Conservation (phyloP, 2,113 vertebrate species). For the Limanda limanda region DNA sequence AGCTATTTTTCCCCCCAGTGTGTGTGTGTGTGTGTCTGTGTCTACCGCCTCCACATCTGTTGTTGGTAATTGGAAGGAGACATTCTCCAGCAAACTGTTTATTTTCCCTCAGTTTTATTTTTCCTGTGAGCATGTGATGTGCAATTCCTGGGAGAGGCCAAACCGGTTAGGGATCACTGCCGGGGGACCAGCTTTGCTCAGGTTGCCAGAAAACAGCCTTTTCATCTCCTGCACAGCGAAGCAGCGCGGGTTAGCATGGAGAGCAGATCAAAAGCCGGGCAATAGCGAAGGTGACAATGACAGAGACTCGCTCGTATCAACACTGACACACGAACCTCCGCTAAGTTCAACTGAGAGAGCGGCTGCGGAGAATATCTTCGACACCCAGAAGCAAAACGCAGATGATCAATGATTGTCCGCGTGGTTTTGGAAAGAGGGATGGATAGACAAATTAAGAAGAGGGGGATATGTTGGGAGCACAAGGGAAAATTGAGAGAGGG, state of each 20-base stretch:
- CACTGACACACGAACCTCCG: conserved; percentile 40
- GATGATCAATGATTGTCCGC: conserved; percentile 35
- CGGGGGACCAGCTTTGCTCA: conserved; percentile 70
- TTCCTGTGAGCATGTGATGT: conserved; percentile 67
- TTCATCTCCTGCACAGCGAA: conserved; percentile 74
- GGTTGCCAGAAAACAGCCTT: conserved; percentile 72
- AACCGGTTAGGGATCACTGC: conserved; percentile 67
- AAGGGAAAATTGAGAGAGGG: conserved; percentile 36
- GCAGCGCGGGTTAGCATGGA: conserved; percentile 51
- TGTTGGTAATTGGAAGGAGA: conserved; percentile 57
- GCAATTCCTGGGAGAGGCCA: conserved; percentile 65
- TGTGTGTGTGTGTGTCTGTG: background rate
- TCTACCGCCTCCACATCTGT: conserved; percentile 52
- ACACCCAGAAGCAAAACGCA: conserved; percentile 28
- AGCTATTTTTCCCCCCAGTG: background rate
- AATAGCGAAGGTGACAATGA: conserved; percentile 70
- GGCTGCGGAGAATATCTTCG: conserved; percentile 24
- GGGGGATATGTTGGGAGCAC: conserved; percentile 2
- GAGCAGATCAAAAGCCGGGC: conserved; percentile 71
- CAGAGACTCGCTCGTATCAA: conserved; percentile 51
- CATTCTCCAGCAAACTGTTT: conserved; percentile 59
- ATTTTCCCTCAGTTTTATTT: conserved; percentile 53
- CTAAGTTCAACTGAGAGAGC: conserved; percentile 33
- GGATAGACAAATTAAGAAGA: conserved; percentile 20
- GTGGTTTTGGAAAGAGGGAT: conserved; percentile 45